Evolutionary conservation across 2,797 vertebrate species (phyloP).

Genomic region (Chelon auratus): DNA sequence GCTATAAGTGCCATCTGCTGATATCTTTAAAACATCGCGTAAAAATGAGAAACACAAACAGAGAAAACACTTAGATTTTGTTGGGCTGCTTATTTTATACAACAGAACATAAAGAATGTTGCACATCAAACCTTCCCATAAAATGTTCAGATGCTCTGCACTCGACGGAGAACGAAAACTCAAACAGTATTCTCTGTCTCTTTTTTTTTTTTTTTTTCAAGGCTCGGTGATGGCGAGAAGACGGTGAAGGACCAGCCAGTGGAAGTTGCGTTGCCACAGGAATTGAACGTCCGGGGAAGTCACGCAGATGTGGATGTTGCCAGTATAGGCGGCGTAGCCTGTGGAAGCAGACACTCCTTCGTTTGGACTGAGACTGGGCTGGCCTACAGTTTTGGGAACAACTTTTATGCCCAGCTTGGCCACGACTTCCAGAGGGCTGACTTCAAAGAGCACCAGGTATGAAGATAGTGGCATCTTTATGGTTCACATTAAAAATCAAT

Average conservation of each 20-base stretch:
- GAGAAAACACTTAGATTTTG: neutral
- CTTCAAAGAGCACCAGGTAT: conserved; percentile 76
- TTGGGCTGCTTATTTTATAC: neutral
- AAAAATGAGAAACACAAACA: neutral
- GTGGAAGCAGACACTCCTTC: conserved; percentile 71
- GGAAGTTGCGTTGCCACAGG: conserved; percentile 48
- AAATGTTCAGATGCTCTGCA: neutral
- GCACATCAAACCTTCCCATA: neutral
- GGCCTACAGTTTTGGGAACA: conserved; percentile 72
- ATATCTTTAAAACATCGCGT: neutral
- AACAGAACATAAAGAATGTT: neutral
- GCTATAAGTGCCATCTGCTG: neutral
- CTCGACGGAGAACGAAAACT: neutral
- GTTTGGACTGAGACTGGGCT: conserved; percentile 64
- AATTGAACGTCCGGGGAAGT: neutral
- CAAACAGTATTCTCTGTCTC: conserved; percentile 2
- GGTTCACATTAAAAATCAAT: neutral
- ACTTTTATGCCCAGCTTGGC: conserved; percentile 68
- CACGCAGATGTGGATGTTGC: neutral
- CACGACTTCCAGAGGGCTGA: conserved; percentile 67
- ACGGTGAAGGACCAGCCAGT: conserved; percentile 42
- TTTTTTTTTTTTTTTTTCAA: conserved; percentile 24
- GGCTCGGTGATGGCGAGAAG: conserved; percentile 61
- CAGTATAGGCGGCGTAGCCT: conserved; percentile 55
- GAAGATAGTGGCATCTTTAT: neutral